A percentile compares a stretch with the other conserved stretches of the same genome.
These are phyloP conservation scores for Hipparchia sbordonii DNA, from an alignment of 2,888 invertebrate genomes.

Conservation along the genomic window DNA sequence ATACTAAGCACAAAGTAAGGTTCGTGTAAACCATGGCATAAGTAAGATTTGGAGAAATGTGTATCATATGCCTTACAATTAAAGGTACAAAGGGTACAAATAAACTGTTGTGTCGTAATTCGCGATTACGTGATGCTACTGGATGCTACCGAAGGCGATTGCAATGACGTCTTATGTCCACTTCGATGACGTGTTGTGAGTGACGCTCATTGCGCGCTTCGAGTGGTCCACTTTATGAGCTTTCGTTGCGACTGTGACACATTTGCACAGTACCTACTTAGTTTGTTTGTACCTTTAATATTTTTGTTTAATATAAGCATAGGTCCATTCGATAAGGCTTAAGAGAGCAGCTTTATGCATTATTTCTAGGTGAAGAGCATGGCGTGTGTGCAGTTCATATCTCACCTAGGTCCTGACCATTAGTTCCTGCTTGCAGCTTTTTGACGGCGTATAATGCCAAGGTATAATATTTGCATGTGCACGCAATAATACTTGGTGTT, in stretches of 20 bases:
- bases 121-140: background rate
- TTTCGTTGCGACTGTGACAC: too few relatives aligned
- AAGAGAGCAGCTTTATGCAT: constrained; percentile 42
- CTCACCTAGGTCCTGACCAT: constrained; percentile 58
- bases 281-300: background rate
- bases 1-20: too few relatives aligned
- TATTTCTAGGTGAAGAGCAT: constrained; percentile 77
- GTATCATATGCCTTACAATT: background rate
- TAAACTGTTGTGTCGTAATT: background rate
- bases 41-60: background rate
- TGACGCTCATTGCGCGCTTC: too few relatives aligned
- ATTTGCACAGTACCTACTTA: background rate
- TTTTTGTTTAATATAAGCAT: background rate
- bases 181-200: too few relatives aligned
- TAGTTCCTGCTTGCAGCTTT: constrained; percentile 75
- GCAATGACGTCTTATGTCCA: background rate
- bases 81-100: background rate
- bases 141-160: background rate
- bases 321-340: constrained; percentile 22
- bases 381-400: constrained; percentile 63
- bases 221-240: too few relatives aligned
- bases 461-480: constrained; percentile 65
- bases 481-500: constrained; percentile 39
- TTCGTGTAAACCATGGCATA: too few relatives aligned
- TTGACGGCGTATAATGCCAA: constrained; percentile 77